A percentile compares a stretch with the other conserved stretches of the same genome.
Evolutionary conservation across 1,140 invertebrate species (phyloP).

Genomic region (Hyles vespertilio): DNA sequence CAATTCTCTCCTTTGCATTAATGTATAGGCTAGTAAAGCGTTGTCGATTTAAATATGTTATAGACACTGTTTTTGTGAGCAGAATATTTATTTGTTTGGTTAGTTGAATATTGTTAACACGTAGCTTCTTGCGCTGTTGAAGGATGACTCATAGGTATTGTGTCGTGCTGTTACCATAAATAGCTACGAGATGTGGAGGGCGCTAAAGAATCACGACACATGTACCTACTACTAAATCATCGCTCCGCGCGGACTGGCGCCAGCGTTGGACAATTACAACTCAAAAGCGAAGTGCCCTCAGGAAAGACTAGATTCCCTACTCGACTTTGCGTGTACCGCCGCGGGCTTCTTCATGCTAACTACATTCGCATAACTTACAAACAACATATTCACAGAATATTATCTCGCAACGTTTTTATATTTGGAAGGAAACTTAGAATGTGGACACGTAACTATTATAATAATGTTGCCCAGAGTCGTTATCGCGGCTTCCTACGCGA

Average conservation of each 20-base stretch:
- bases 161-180: slow-evolving; percentile 40
- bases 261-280: slow-evolving; percentile 33
- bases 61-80: slow-evolving; percentile 20
- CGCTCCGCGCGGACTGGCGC: slow-evolving; percentile 13
- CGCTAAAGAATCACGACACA: slow-evolving; percentile 26
- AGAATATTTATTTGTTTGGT: slow-evolving; percentile 28
- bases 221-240: slow-evolving; percentile 25
- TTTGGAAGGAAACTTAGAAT: no score
- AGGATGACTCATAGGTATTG: slow-evolving; percentile 38
- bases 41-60: slow-evolving; percentile 25
- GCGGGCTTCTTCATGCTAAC: slow-evolving; percentile 8
- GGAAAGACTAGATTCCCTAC: slow-evolving; percentile 12
- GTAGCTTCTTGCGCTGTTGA: slow-evolving; percentile 23
- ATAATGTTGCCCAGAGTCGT: no score
- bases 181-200: slow-evolving; percentile 34
- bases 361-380: slow-evolving; percentile 10
- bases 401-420: no score
- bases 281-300: slow-evolving; percentile 25
- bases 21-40: slow-evolving; percentile 2
- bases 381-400: no score
- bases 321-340: slow-evolving; percentile 21
- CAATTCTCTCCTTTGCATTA: no score
- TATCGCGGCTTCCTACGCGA: slow-evolving; percentile 6
- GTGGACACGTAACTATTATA: no score
- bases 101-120: slow-evolving; percentile 29